Evolutionary conservation across 23 tunicate species (phyloP), one percentile per base, ranked within the genome.

Genomic region (Styela plicata): DNA sequence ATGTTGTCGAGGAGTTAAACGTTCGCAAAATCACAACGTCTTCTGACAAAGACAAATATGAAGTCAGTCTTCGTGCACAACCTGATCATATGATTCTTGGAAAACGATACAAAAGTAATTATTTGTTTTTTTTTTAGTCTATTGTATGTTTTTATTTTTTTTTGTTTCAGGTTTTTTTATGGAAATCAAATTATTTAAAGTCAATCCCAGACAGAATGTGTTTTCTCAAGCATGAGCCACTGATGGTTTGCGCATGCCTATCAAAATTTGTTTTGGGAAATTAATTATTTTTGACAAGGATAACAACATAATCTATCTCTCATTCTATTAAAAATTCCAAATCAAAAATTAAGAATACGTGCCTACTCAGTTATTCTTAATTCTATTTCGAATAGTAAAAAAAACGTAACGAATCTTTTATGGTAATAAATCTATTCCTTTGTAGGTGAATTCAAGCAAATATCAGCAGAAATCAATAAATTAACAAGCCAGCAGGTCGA

Each of bases 1-100:
- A 96, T 80, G 96, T 96, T 78, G 68, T 73, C 10, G 99, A 96
- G 81, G 97, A 96, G 70, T 36, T 96, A 70, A 96, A 96, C 64
- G 97, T 96, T 16, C 94, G 97, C 0, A 53, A 77, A 27, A 67
- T 96, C 68, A 96, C 99, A 1, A 33, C 85, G 35, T 91, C 99
- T 1, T 69, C 90, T 23, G 99, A 91, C 77, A 88, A 93, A 77
- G 85, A 74, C 74, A 85, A 88, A 57, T 96, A 91, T 52, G 97
- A 94, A 31, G 90, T 91, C 19, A 69, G 69, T 18, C 83, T 96
- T 23, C 65, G 86, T n/a, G 97, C 99, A 23, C 94, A 91, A 64
- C 99, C 97, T 24, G 97, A 96, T 63, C 92, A 91, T 37, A 34
- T 88, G 86, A 33, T 91, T 23, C 80, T 91, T 63, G 99, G 99